These are phyloP conservation scores for Flabesymbios commensalis DNA, from an alignment of 2,888 invertebrate species.

Conservation along the genomic window DNA sequence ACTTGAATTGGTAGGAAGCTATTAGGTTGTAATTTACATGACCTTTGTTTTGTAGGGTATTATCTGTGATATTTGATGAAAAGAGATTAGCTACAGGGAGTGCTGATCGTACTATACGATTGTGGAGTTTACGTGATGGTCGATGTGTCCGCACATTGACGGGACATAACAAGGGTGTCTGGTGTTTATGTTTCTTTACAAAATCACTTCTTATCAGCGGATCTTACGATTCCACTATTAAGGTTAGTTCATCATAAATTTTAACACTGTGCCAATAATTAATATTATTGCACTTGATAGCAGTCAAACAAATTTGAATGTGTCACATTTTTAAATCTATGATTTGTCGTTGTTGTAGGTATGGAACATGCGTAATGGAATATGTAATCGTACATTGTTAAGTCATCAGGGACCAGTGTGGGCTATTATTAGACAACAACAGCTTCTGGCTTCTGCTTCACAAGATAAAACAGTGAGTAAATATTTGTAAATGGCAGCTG, in stretches of 20 bases:
- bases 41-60: conserved; percentile 40
- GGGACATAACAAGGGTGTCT: conserved; percentile 53
- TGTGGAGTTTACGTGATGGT: conserved; percentile 52
- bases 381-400: conserved; percentile 45
- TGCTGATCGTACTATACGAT: conserved; percentile 49
- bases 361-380: conserved; percentile 51
- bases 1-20: too few species aligned
- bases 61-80: conserved; percentile 46
- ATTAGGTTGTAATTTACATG: too few species aligned
- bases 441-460: conserved; percentile 49
- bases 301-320: too few species aligned
- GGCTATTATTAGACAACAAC: conserved; percentile 44
- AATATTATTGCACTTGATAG: too few species aligned
- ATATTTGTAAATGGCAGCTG: too few species aligned
- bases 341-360: too few species aligned
- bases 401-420: conserved; percentile 54
- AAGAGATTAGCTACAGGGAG: conserved; percentile 51
- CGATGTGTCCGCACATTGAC: conserved; percentile 42
- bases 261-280: too few species aligned
- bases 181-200: conserved; percentile 56
- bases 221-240: conserved; percentile 53
- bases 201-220: conserved; percentile 51
- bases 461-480: conserved; percentile 51
- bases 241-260: too few species aligned
- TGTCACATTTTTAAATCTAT: too few species aligned